Evolutionary conservation across 2,797 vertebrate species (phyloP), one percentile per base, ranked within the genome.

Genomic region (Catamblyrhynchus diadema): DNA sequence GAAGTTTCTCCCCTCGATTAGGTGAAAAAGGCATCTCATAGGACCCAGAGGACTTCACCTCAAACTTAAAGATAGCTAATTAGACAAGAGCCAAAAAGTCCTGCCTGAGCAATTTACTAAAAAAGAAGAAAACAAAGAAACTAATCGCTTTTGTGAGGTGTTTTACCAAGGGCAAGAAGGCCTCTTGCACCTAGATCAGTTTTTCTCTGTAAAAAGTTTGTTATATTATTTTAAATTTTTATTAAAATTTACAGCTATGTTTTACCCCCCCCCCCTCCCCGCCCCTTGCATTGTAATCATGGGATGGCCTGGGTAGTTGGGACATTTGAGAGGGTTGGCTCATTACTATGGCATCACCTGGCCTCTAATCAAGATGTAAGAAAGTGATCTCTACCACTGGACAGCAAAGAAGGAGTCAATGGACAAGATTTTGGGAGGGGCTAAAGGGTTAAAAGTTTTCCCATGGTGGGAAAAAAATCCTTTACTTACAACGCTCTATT

Each of bases 401-500:
- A 37, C 35, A 9, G 18, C 8, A 3, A 59, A 59, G 33, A 2
- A 27, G 12, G 12, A 37, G 17, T 59, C 35, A 14, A 28, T 20
- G 25, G 57, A 28, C 25, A 59, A 59, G 35, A 37, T 1, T 39
- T 39, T 20, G 35, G 25, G 35, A 20, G 17, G 12, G 35, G 8
- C 17, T 59, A 59, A 59, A 27, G 35, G 17, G 25, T 59, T 59
- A 37, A 59, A 57, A 59, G 3, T 35, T 35, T 35, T 33, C 4
- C 24, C 16, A 59, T 37, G 16, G 56, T 35, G 56, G 33, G 33
- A 18, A 59, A 59, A 59, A 59, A 59, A 37, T 25, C 16, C 33
- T 37, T 57, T 57, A 1, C 33, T 35, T 33, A 10, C 1, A 4
- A 10, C 1, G 2, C 4, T 35, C 24, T 59, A 9, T 37, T 25